Base-by-base conservation (phyloP, 2,113 vertebrate genomes). In the Atractosteus spatula region DNA sequence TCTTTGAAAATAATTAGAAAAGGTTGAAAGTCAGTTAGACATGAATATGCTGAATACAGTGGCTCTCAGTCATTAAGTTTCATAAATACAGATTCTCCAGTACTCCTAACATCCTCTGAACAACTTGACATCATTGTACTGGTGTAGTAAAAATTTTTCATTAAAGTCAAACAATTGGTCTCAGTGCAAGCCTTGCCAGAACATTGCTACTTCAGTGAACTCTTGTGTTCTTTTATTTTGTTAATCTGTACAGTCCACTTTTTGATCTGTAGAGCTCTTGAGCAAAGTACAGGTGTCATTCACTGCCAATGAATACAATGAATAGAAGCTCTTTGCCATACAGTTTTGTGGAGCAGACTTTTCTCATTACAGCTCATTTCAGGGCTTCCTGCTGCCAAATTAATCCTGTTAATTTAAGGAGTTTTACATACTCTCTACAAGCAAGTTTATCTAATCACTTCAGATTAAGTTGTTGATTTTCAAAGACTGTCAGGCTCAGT, bases 241-340 rank as follows among this genome's bases (percentile, higher is more conserved):
- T 45, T 72, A 66, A 66, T 56, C 47, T 44, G 62, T 54, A 68
- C 41, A 14, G 70, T 71, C 61, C 62, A 29, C 61, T 62, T 54
- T 64, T 43, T 41, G 42, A 14, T 67, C 44, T 71, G 66, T 63
- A 72, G 41, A 41, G 71, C 70, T 68, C 75, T 72, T 68, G 42
- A 76, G 69, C 66, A 64, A 68, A 68, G 70, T 62, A 41, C 64
- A 68, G 66, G 65, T 69, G 43, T 59, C 45, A 63, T 56, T 76
- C 62, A 65, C 54, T 64, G 62, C 62, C 41, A 29, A 66, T 59
- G 17, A 76, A 41, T 41, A 43, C 62, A 66, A 29, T 29, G 29
- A 51, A 51, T 51, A 51, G 47, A 10, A 51, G 47, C 47, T 51
- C 47, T 10, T 51, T 10, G 47, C 47, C 47, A 7, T 7, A 10